Evolutionary conservation across 30 jellyfish, hydroid and myxozoan species (phyloP), one percentile per base, ranked within the genome.

Genomic region (Thelohanellus kitauei): DNA sequence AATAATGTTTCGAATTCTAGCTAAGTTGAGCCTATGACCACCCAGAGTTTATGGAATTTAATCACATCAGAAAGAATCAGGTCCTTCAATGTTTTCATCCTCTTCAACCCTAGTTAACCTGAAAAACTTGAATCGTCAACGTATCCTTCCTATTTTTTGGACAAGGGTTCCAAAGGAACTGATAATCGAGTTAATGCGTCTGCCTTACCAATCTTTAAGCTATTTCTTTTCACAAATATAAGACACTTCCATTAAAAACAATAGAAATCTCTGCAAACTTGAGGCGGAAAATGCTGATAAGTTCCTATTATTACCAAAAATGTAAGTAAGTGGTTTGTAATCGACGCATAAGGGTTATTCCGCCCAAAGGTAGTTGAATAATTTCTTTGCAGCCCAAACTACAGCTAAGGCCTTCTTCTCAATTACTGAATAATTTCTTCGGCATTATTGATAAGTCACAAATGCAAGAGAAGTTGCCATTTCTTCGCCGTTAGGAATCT

Each of bases 211-310:
- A 38, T 37, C 23, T 43, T 51, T 40, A 17, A 59, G 35, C 3
- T 35, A 35, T 8, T 78, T 2, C 11, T 10, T 25, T 18, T 31
- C 20, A 23, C 48, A 20, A 3, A 18, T 38, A 31, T 56, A 56
- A 19, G 37, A 9, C 19, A 35, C 40, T 9, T 31, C 21, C 20
- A 25, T 20, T 19, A 57, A 20, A 10, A 52, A 29, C 17, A 57
- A 24, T 14, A 82, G 82, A 64, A 78, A 51, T 4, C 67, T 22
- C 44, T 25, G 66, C 15, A 52, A 22, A 29, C 67, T 37, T 4
- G 66, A 53, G 20, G 66, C 68, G 10, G 83, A 49, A 19, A 38
- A 11, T 14, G 58, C 16, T 5, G 83, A 66, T 9, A 57, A 3
- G 25, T 44, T 55, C 23, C 31, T 22, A n/a, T 20, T 5, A 18